Evolutionary conservation across 2,113 vertebrate species (phyloP).

Genomic region (Stigmatopora nigra): DNA sequence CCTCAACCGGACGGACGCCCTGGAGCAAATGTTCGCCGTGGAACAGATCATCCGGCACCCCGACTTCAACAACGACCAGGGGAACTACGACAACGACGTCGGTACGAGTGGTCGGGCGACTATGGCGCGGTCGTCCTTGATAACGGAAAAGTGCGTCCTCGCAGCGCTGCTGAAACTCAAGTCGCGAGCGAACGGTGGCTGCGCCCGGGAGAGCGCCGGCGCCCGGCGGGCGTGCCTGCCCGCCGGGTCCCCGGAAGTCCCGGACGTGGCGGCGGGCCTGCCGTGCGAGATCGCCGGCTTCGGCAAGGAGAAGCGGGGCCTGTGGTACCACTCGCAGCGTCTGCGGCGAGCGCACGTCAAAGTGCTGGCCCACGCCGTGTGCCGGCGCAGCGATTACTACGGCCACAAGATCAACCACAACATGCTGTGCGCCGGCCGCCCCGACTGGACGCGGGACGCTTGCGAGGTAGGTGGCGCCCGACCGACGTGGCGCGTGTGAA

Average conservation of each 20-base stretch:
- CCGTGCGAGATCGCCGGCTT: conserved; percentile 83
- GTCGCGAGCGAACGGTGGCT: conserved; percentile 57
- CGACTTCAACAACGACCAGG: conserved; percentile 62
- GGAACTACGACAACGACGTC: conserved; percentile 80
- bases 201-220: conserved; percentile 67
- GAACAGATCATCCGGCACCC: conserved; percentile 75
- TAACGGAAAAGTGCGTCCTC: not conserved
- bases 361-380: conserved; percentile 68
- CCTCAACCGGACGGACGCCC: conserved; percentile 61
- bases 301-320: conserved; percentile 68
- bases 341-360: conserved; percentile 75
- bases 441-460: conserved; percentile 76
- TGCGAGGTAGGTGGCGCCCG: conserved; percentile 72
- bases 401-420: conserved; percentile 70
- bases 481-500: not conserved
- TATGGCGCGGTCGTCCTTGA: not conserved
- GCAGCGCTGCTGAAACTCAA: conserved; percentile 81
- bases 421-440: conserved; percentile 84
- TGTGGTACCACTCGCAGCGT: conserved; percentile 69
- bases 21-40: conserved; percentile 76
- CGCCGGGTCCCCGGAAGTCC: conserved; percentile 48
- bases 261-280: conserved; percentile 37
- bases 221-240: conserved; percentile 82
- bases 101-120: conserved; percentile 58
- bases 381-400: conserved; percentile 70